These are phyloP conservation scores for Isoperla grammatica DNA, from an alignment of 2,888 invertebrate species.

Conservation along the genomic window DNA sequence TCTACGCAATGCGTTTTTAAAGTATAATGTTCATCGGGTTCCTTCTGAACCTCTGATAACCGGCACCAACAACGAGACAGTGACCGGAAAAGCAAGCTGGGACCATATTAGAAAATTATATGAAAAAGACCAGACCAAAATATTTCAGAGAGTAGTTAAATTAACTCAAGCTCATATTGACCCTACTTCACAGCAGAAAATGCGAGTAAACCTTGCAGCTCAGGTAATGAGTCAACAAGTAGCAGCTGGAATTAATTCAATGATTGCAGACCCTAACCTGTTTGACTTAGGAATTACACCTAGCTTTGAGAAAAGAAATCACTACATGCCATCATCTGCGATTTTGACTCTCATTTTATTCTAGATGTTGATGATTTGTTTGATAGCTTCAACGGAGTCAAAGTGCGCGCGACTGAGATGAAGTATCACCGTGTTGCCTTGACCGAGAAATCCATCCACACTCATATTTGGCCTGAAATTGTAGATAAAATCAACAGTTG, in stretches of 20 bases:
- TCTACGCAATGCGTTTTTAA: conserved; percentile 18
- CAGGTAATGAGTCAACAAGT: conserved; percentile 1
- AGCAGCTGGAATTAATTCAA: neutral
- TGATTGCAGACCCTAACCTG: neutral
- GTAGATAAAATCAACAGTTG: neutral
- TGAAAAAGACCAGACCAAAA: neutral
- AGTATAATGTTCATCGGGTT: neutral
- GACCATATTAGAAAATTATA: neutral
- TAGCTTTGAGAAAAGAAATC: neutral
- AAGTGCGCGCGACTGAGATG: neutral
- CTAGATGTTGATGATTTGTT: neutral
- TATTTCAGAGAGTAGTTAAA: neutral
- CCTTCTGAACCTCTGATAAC: neutral
- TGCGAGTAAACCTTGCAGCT: conserved; percentile 7
- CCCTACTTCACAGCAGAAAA: neutral
- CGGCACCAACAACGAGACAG: neutral
- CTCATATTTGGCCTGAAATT: neutral
- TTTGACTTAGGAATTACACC: neutral
- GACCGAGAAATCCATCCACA: neutral
- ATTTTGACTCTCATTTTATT: neutral
- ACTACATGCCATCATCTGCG: neutral
- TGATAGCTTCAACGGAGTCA: neutral
- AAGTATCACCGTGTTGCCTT: conserved; percentile 1
- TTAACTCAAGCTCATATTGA: conserved; percentile 4
- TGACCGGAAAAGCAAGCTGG: neutral